Evolutionary conservation across 2,888 invertebrate genomes (phyloP), one percentile per base, ranked within the genome.

Genomic region (Tipula helvola): DNA sequence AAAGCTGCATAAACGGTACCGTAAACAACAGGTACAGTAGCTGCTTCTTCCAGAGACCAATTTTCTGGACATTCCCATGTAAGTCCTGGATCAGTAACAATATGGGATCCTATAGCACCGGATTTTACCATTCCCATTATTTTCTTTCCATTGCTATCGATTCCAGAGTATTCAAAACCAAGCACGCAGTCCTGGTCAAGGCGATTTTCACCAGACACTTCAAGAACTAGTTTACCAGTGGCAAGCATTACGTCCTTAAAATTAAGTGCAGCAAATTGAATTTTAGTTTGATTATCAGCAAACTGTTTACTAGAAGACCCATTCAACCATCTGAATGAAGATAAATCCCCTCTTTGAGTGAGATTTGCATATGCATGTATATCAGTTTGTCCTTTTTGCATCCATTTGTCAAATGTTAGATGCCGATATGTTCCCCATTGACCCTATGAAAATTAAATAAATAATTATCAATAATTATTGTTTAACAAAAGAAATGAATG

Each of bases 191-290:
- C 94, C 88, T 96, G 94, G 10, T 93, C 92, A 36, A 93, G 89
- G n/a, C 95, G 92, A 0, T 93, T 93, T 41, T 93, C 93, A 0
- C 96, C 96, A 0, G 97, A 94, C 0, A 96, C 94, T 90, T 98
- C 98, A 0, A 95, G 94, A 8, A 96, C 95, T 7, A 99, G 93
- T 89, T 97, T 97, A 1, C 98, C 98, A 0, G 97, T 97, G 0
- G 98, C 97, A 0, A 97, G 93, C 99, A 99, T 98, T 0, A 99
- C 93, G 90, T 99, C 99, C 89, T 97, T 95, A 94, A 98, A 99
- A 92, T 99, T 99, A 13, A 99, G 91, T 0, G 97, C 94, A 0
- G 97, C 92, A 90, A 96, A 97, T 28, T 28, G 28, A 2, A 28
- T 28, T 28, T 28, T 28, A 28, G 28, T 28, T 28, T 28, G 28